Conservation (phyloP, 2,113 vertebrate genomes). For the Bujurquina vittata region DNA sequence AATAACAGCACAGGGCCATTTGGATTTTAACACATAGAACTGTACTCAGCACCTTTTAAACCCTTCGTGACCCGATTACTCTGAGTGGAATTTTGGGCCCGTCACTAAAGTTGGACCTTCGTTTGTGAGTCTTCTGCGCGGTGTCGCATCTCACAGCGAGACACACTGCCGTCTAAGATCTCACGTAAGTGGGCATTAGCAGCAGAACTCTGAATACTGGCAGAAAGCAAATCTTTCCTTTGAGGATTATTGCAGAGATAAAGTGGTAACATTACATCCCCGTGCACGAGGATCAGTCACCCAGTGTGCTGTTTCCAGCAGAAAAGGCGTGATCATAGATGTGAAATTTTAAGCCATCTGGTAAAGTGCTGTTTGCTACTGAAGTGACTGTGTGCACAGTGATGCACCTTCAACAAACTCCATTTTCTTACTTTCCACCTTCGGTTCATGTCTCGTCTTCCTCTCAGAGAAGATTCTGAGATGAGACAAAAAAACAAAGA, state of each 20-base stretch:
- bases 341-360: no score
- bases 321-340: background rate
- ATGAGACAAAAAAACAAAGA: background rate
- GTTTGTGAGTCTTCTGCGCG: background rate
- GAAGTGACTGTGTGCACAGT: background rate
- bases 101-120: background rate
- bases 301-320: background rate
- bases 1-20: background rate
- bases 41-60: background rate
- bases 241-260: conserved; percentile 7
- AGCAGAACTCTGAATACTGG: background rate
- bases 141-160: background rate
- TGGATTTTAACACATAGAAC: background rate
- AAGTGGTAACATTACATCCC: background rate
- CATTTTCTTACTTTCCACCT: background rate
- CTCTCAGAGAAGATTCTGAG: background rate
- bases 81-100: background rate
- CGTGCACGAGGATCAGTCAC: background rate
- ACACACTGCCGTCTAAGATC: background rate
- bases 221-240: conserved; percentile 9
- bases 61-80: background rate
- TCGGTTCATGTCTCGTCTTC: background rate
- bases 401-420: background rate
- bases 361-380: background rate
- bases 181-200: background rate